Conservation (phyloP, 2,888 invertebrate species). For the Gibbula magus region DNA sequence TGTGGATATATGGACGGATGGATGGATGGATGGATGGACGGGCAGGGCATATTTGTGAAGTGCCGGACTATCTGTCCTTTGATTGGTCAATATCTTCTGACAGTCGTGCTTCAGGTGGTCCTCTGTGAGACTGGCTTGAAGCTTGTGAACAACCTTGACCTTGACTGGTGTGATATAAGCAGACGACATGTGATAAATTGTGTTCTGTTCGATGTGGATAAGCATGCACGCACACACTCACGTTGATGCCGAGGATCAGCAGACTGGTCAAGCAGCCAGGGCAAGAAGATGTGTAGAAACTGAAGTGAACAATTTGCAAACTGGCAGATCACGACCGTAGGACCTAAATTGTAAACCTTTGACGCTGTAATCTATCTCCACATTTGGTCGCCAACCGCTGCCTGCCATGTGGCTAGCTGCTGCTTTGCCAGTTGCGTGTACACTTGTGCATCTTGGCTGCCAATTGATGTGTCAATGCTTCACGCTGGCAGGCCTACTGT, state of each 20-base stretch:
- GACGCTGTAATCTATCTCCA: not conserved
- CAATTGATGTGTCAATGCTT: slow-evolving; percentile 5
- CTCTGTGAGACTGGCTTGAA: not conserved
- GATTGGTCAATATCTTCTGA: too few species aligned
- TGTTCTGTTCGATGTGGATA: not conserved
- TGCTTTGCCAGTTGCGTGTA: slow-evolving; percentile 12
- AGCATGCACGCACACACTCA: not conserved
- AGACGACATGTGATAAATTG: not conserved
- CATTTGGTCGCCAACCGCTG: not conserved
- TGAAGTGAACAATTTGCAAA: too few species aligned
- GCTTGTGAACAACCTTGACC: too few species aligned
- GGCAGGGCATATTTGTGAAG: too few species aligned
- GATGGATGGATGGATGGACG: slow-evolving; percentile 2
- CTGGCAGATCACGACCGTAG: not conserved
- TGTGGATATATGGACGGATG: not conserved
- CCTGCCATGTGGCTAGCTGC: not conserved
- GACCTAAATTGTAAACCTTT: not conserved
- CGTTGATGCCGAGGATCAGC: not conserved
- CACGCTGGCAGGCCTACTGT: not conserved
- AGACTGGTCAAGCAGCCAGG: not conserved
- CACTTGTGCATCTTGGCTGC: not conserved
- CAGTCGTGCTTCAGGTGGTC: not conserved
- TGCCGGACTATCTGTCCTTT: too few species aligned
- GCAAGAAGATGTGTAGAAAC: not conserved
- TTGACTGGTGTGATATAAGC: not conserved